Evolutionary conservation across 2,888 invertebrate genomes (phyloP).

Genomic region (Diploptera punctata): DNA sequence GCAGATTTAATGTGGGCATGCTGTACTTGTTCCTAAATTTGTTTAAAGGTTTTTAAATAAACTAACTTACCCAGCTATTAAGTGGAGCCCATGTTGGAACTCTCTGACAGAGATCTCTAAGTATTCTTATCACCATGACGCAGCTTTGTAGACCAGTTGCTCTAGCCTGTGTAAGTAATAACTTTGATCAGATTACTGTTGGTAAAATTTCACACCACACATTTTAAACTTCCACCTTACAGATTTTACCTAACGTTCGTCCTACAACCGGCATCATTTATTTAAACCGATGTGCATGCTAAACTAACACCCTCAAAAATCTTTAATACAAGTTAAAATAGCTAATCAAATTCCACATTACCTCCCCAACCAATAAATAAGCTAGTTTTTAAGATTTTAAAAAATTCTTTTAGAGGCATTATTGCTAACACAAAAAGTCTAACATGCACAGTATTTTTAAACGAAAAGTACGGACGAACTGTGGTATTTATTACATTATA

Average conservation of each 20-base stretch:
- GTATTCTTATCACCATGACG: slow-evolving; percentile 93
- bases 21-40: too few species aligned
- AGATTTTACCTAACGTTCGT: slow-evolving; percentile 35
- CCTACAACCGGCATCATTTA: slow-evolving; percentile 25
- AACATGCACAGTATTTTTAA: slow-evolving; percentile 38
- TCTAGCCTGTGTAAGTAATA: slow-evolving; percentile 76
- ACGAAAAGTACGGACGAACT: slow-evolving; percentile 37
- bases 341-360: too few species aligned
- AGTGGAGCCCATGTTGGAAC: slow-evolving; percentile 94
- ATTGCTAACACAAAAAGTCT: slow-evolving; percentile 17
- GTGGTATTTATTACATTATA: slow-evolving; percentile 2
- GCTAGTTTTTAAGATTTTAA: too few species aligned
- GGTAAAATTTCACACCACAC: slow-evolving; percentile 21
- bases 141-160: slow-evolving; percentile 95
- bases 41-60: too few species aligned
- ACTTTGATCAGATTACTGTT: background rate
- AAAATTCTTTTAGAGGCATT: too few species aligned
- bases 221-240: slow-evolving; percentile 2
- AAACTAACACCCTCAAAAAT: slow-evolving; percentile 14
- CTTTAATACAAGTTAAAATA: too few species aligned
- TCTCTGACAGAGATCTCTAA: slow-evolving; percentile 94
- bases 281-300: slow-evolving; percentile 38
- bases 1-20: too few species aligned
- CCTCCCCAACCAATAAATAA: too few species aligned
- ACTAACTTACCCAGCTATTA: slow-evolving; percentile 88